phyloP scores from a whole-genome alignment of 2,888 invertebrate species.

The Drosophila diplacantha region DNA sequence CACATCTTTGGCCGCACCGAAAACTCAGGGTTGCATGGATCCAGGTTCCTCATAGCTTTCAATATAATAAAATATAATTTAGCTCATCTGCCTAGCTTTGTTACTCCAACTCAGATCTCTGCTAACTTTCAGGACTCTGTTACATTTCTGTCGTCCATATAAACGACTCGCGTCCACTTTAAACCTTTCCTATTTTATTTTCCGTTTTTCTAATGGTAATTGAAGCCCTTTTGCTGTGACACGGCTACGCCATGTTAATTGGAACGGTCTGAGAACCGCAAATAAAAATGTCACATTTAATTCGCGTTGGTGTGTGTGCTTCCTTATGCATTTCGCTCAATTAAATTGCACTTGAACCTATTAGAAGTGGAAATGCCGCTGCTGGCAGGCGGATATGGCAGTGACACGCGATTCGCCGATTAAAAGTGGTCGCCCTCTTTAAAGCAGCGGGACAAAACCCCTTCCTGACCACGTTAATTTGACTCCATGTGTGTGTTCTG shows the following conservation, averaged over 20 bases:
- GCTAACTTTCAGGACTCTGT: not conserved
- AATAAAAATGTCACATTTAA: constrained; percentile 48
- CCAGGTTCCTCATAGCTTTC: not conserved
- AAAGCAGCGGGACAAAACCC: constrained; percentile 24
- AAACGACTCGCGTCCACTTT: not conserved
- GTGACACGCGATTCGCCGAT: constrained; percentile 60
- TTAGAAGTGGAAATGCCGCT: constrained; percentile 22
- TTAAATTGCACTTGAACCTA: constrained; percentile 63
- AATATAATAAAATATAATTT: not conserved
- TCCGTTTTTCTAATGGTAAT: constrained; percentile 51
- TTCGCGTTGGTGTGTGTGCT: constrained; percentile 32
- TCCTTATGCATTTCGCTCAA: constrained; percentile 59
- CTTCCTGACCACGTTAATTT: constrained; percentile 34
- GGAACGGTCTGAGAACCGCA: constrained; percentile 13
- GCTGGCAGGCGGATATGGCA: constrained; percentile 51
- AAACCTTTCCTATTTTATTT: not conserved
- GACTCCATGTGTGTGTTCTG: constrained; percentile 38
- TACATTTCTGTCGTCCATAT: constrained; percentile 12
- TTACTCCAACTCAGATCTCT: too few relatives aligned
- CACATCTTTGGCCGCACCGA: too few relatives aligned
- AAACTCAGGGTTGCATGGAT: too few relatives aligned
- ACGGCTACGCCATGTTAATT: constrained; percentile 41
- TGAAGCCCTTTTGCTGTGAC: constrained; percentile 50
- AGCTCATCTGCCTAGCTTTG: not conserved
- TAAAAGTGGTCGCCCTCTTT: constrained; percentile 36